phyloP scores from a whole-genome alignment of 2,113 vertebrate species.

The Leiothrix lutea region DNA sequence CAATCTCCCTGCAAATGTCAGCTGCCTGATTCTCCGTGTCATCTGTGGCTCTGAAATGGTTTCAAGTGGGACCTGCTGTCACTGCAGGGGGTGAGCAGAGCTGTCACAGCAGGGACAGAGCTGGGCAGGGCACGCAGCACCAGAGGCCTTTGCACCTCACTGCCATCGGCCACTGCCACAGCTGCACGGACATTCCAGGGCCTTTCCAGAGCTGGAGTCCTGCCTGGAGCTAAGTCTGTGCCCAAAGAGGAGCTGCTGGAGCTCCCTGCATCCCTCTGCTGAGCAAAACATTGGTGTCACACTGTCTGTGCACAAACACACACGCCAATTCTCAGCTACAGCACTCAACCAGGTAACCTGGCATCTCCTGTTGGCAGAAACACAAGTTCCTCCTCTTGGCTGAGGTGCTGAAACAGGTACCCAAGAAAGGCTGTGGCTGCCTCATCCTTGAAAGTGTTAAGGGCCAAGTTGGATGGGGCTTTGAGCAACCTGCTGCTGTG shows the following conservation, averaged over 20 bases:
- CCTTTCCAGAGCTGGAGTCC: rapidly evolving
- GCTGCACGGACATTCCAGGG: rapidly evolving
- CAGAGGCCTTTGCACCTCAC: not conserved
- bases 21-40: not conserved
- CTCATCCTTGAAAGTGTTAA: not conserved
- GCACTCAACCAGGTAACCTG: not conserved
- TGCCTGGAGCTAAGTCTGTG: not conserved
- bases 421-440: not conserved
- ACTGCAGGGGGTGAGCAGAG: not conserved
- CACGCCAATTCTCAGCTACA: rapidly evolving
- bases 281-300: too few relatives aligned
- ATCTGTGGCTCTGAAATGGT: not conserved
- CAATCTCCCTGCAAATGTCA: constrained; percentile 44
- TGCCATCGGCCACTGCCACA: not conserved
- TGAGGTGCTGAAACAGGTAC: not conserved
- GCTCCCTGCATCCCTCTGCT: not conserved
- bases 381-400: not conserved
- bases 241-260: not conserved
- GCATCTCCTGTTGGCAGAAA: not conserved
- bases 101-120: not conserved
- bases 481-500: not conserved
- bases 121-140: not conserved
- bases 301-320: rapidly evolving
- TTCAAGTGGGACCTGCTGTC: constrained; percentile 31
- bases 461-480: not conserved